Evolutionary conservation across 1,140 invertebrate genomes (phyloP).

Genomic region (Polyergus mexicanus): DNA sequence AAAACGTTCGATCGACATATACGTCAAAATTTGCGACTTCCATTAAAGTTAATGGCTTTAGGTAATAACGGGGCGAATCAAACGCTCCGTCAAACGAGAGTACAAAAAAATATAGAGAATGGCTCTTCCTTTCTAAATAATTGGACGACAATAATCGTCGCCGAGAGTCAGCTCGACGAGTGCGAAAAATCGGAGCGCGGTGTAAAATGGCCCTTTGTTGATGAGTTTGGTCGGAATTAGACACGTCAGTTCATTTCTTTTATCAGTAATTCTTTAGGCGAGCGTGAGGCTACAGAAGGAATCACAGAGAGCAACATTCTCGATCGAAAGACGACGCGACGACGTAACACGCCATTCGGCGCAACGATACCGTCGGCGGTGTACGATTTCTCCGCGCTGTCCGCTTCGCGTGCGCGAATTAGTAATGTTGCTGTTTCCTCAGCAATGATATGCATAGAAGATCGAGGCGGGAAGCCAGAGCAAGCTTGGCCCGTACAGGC

Average conservation of each 20-base stretch:
- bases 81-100: constrained; percentile 40
- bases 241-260: constrained; percentile 17
- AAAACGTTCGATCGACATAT: constrained; percentile 10
- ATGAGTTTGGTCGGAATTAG: constrained; percentile 56
- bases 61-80: neutral
- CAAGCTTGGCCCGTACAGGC: constrained; percentile 74
- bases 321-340: constrained; percentile 33
- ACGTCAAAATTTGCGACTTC: neutral
- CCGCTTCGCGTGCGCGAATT: constrained; percentile 32
- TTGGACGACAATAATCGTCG: constrained; percentile 42
- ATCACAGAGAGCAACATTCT: constrained; percentile 42
- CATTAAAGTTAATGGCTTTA: constrained; percentile 12
- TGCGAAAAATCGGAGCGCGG: constrained; percentile 4
- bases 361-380: neutral
- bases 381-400: constrained; percentile 42
- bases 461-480: constrained; percentile 79
- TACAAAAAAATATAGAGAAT: constrained; percentile 54
- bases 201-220: neutral
- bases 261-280: neutral
- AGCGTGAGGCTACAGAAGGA: constrained; percentile 18
- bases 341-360: neutral
- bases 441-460: constrained; percentile 85
- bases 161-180: constrained; percentile 1
- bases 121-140: constrained; percentile 2
- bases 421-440: constrained; percentile 66